These are phyloP conservation scores for Collichthys lucidus DNA, from an alignment of 2,113 vertebrate genomes.

Conservation along the genomic window DNA sequence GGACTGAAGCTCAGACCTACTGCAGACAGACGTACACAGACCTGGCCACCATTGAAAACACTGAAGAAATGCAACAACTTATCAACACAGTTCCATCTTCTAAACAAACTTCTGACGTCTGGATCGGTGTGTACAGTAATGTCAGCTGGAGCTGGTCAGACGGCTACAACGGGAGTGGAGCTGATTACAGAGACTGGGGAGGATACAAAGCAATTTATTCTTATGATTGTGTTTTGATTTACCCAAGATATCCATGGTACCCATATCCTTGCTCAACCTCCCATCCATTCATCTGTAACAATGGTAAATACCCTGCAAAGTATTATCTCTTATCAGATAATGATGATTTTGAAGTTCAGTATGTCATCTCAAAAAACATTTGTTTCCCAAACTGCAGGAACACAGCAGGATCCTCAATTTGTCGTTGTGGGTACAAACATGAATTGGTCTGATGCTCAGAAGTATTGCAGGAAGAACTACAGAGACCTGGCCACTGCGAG, in stretches of 20 bases:
- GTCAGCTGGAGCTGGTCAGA: conserved; percentile 26
- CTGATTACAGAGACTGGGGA: conserved; percentile 4
- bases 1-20: conserved; percentile 24
- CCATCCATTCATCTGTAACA: background rate
- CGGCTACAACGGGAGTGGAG: background rate
- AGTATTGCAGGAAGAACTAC: background rate
- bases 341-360: background rate
- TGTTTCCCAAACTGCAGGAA: background rate
- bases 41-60: conserved; percentile 7
- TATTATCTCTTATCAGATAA: background rate
- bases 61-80: conserved; percentile 5
- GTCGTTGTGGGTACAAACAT: rapidly evolving
- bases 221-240: no score
- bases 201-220: no score
- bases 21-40: conserved; percentile 29
- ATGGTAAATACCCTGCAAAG: background rate
- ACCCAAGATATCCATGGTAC: no score
- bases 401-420: background rate
- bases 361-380: background rate
- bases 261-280: no score
- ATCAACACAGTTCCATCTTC: background rate
- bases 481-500: conserved; percentile 17
- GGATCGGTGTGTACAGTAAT: conserved; percentile 16
- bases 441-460: conserved; percentile 2
- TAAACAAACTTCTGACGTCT: background rate